Conservation (phyloP, 53 echinoderm and acorn worm species). For the Luidia sarsii region DNA sequence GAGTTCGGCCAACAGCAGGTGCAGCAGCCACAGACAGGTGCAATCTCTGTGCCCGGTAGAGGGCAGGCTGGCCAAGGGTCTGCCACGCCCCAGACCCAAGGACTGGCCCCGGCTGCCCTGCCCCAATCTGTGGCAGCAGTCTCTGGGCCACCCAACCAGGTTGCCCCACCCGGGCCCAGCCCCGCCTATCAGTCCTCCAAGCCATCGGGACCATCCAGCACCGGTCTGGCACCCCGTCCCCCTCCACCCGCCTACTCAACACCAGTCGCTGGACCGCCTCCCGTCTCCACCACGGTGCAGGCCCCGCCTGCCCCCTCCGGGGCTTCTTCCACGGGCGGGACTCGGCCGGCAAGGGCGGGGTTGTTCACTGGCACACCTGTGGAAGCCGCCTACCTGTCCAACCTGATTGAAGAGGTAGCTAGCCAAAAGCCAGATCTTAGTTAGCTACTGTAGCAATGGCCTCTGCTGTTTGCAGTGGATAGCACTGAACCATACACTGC, state of each 20-base stretch:
- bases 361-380: slow-evolving; percentile 52
- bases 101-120: background rate
- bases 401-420: slow-evolving; percentile 64
- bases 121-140: background rate
- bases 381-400: slow-evolving; percentile 52
- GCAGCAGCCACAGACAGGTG: background rate
- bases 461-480: no score
- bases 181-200: background rate
- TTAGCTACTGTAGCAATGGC: no score
- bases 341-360: background rate
- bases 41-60: background rate
- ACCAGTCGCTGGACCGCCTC: background rate
- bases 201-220: background rate
- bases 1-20: background rate
- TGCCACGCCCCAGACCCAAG: background rate
- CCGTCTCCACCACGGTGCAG: background rate
- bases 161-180: slow-evolving; percentile 14
- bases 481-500: no score
- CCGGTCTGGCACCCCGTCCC: background rate
- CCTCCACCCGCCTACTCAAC: slow-evolving; percentile 1
- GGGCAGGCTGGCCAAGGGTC: background rate
- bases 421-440: no score
- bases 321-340: background rate
- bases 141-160: slow-evolving; percentile 13
- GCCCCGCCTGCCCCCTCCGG: slow-evolving; percentile 11